phyloP scores from a whole-genome alignment of 2,113 vertebrate species.

The Connochaetes taurinus region DNA sequence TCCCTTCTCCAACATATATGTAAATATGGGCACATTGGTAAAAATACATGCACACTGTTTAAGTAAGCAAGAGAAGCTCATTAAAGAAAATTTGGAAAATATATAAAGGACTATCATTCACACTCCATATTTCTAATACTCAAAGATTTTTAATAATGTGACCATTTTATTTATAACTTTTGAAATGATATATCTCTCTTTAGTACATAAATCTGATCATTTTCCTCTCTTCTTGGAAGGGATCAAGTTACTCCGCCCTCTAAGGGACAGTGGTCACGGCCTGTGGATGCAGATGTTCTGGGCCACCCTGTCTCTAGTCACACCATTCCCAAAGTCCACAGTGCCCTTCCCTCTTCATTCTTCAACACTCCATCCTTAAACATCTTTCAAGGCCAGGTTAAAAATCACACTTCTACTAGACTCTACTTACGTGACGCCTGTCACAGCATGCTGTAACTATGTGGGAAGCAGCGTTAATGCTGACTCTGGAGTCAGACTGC shows the following conservation, averaged over 20 bases:
- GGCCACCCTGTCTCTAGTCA: not conserved
- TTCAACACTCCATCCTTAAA: not conserved
- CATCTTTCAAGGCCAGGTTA: not conserved
- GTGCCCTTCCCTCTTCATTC: not conserved
- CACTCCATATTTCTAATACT: not conserved
- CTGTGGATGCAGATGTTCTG: not conserved
- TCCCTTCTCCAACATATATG: not conserved
- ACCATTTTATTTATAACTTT: not conserved
- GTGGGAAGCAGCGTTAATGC: not conserved
- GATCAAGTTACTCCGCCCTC: not conserved
- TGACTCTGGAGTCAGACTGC: not conserved
- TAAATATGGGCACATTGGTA: not conserved
- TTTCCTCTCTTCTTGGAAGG: not conserved
- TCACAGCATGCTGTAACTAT: not conserved
- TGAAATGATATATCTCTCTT: not conserved
- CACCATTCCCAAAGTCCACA: not conserved
- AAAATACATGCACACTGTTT: not conserved
- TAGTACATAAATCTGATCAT: not conserved
- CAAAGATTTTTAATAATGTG: not conserved
- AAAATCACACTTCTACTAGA: not conserved
- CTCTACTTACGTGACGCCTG: not conserved
- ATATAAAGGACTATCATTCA: not conserved
- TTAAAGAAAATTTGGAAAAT: conserved; percentile 6
- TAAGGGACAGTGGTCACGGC: not conserved
- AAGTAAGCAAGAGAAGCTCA: not conserved